Base-by-base conservation (phyloP, 2,113 vertebrate genomes). In the Symphodus melops region DNA sequence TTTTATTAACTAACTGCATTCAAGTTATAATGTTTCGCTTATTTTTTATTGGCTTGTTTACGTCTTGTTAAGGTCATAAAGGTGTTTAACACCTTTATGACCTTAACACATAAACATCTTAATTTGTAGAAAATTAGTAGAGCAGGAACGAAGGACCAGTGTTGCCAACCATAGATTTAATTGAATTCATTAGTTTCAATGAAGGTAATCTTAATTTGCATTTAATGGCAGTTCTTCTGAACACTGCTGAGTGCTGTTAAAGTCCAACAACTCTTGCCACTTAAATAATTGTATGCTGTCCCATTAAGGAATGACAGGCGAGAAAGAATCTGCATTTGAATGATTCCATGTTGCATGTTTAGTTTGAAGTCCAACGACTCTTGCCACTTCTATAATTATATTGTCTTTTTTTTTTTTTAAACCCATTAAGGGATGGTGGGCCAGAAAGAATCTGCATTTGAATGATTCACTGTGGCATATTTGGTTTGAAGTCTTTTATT, bases 141-240 rank as follows among this genome's bases (percentile, higher is more conserved):
- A 1, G 20, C 39, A 41, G 39, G 2, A 10, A 5, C 28, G 6
- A 33, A 33, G 5, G 28, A 33, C 1, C 9, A 10, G 39, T 41
- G 19, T 62, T 52, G 21, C 20, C 20, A 21, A 39, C 42, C 14
- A 25, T 7, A 13, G 37, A 20, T 42, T 28, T 58, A 57, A 71
- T 70, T 51, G 36, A 51, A 52, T 23, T 79, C 56, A 68, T 69
- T 58, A 21, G 52, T 41, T 41, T 42, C 41, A 55, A 33, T 55
- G 20, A 46, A 21, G 5, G 54, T 52, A 13, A 65, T 21, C 6
- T 8, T 23, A n/a, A 58, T 13, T 28, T 41, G 16, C 11, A n/a
- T 23, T 55, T 25, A 33, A 33, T 33, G 12, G 20, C 33, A 19
- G 20, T 20, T 36, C 23, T 61, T 51, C 8, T n/a, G 13, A 60